Evolutionary conservation across 2,797 vertebrate genomes (phyloP).

Genomic region (Neosalanx taihuensis): DNA sequence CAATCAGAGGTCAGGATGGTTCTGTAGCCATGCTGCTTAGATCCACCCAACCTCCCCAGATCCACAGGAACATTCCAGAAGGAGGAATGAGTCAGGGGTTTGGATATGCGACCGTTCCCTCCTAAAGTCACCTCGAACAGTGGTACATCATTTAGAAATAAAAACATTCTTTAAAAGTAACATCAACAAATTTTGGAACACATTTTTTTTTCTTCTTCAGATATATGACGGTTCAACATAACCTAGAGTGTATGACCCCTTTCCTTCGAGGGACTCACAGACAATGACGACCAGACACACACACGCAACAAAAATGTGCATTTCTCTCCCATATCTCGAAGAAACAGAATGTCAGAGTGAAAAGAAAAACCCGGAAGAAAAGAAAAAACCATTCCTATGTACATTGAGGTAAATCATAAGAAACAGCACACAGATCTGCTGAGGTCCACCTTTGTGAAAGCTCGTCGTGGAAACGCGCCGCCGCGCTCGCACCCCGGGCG

Average conservation of each 20-base stretch:
- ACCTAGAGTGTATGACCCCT: not conserved
- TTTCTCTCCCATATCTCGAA: not conserved
- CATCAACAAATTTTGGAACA: not conserved
- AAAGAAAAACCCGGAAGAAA: not conserved
- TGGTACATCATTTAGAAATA: not conserved
- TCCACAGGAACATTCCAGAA: not conserved
- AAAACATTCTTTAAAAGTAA: not conserved
- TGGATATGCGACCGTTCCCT: not conserved
- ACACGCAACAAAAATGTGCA: not conserved
- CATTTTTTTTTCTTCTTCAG: not conserved
- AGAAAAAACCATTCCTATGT: not conserved
- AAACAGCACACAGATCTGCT: not conserved
- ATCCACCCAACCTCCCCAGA: not conserved
- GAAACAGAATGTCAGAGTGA: not conserved
- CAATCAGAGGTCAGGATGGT: too few relatives aligned
- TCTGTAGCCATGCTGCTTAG: not conserved
- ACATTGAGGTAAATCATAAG: conserved; percentile 1
- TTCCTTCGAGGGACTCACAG: not conserved
- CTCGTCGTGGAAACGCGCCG: too few relatives aligned
- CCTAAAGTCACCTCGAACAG: not conserved
- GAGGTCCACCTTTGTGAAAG: not conserved
- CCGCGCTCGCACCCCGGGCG: too few relatives aligned
- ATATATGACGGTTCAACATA: not conserved
- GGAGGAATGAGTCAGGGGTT: not conserved
- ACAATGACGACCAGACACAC: not conserved